Evolutionary conservation across 2,797 vertebrate genomes (phyloP), one percentile per base, ranked within the genome.

Genomic region (Karalla daura): DNA sequence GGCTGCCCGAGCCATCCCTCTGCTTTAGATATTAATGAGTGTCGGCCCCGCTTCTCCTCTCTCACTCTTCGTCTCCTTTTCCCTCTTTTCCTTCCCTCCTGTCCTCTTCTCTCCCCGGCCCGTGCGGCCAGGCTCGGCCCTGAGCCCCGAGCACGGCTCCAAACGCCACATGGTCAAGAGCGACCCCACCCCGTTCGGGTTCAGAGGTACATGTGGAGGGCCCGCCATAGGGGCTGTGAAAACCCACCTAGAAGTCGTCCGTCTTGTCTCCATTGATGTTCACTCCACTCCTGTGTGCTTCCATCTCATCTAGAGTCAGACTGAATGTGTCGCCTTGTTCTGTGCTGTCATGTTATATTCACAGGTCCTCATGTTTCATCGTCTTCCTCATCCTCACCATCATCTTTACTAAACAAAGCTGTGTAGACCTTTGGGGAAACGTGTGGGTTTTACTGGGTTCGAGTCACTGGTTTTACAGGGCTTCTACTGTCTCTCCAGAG

Each of bases 101-200:
- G 7, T 7, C 24, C 21, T 62, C 61, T 8, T 0, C 36, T 17
- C 49, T 28, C 46, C 12, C 36, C 49, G 37, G 18, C 41, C 47
- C 9, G 49, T 45, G 37, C 35, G 73, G 71, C 63, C 94, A 96
- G 95, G 95, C 84, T 95, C 95, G 80, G 93, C 95, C 85, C 88
- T 94, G 90, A 96, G 95, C 83, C 95, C 95, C 44, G 96, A 97
- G 91, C 96, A 95, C 88, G 91, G 93, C 92, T 80, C 94, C 92
- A 98, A 98, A 91, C 94, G 94, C 24, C 95, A 95, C 5, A 93
- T 94, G 94, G 94, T 97, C 90, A 96, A 96, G 94, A 98, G 96
- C 85, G 96, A 98, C 86, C 96, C 96, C 70, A 96, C 96, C 30
- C 96, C 96, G 37, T 93, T 96, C 90, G 96, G 96, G 89, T 89